A percentile compares a stretch with the other conserved stretches of the same genome.
Conservation (phyloP, 2,797 vertebrate genomes). For the Tadarida brasiliensis region DNA sequence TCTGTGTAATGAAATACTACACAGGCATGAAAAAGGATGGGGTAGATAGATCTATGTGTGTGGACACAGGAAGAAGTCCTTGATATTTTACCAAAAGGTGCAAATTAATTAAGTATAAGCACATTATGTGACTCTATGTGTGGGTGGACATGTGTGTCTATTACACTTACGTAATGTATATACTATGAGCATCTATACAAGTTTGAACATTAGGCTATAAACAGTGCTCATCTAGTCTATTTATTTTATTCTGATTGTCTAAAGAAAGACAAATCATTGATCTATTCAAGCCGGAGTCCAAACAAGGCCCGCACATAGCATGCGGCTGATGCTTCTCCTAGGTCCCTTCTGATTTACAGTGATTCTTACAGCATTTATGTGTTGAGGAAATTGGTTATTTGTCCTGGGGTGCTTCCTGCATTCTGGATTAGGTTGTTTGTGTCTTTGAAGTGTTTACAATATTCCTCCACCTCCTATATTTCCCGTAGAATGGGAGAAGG, state of each 20-base stretch:
- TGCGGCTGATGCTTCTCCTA: too few species aligned
- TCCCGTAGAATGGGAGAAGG: background rate
- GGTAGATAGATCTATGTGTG: background rate
- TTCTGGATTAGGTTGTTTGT: background rate
- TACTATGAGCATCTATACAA: accelerated
- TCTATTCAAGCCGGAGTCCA: background rate
- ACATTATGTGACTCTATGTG: background rate
- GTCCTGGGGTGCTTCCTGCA: background rate
- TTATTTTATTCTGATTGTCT: background rate
- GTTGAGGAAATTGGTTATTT: background rate
- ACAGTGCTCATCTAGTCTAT: background rate
- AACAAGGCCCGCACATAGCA: too few species aligned
- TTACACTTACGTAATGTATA: accelerated
- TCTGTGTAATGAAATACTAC: background rate
- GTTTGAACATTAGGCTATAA: background rate
- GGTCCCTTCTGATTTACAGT: background rate
- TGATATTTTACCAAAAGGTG: background rate
- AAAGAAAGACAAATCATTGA: background rate
- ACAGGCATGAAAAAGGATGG: accelerated
- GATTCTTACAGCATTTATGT: too few species aligned
- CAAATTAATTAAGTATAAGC: background rate
- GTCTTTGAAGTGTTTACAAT: background rate
- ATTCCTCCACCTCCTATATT: accelerated
- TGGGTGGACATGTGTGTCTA: accelerated
- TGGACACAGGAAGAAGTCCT: background rate